Conservation (phyloP, 2,113 vertebrate species). For the Scomber japonicus region DNA sequence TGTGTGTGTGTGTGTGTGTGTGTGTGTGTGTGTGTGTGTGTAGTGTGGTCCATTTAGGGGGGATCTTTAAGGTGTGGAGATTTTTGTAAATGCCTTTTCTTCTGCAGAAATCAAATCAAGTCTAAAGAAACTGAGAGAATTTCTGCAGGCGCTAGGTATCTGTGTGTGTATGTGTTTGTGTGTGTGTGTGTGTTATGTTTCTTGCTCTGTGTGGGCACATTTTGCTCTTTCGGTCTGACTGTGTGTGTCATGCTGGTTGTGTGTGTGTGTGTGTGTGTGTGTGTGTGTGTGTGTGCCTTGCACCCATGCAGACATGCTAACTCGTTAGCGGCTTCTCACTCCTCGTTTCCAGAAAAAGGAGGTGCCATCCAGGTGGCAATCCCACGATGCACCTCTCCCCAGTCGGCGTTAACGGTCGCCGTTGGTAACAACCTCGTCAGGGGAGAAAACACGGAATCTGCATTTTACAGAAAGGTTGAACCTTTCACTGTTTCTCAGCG, state of each 20-base stretch:
- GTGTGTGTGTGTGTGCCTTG: slow-evolving; percentile 43
- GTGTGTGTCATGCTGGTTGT: slow-evolving; percentile 25
- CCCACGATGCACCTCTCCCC: slow-evolving; percentile 73
- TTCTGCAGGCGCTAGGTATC: slow-evolving; percentile 1
- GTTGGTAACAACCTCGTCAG: slow-evolving; percentile 56
- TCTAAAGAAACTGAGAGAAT: slow-evolving; percentile 55
- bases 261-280: slow-evolving; percentile 14
- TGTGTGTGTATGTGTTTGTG: slow-evolving; percentile 11
- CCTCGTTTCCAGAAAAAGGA: slow-evolving; percentile 71
- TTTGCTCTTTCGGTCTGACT: background rate
- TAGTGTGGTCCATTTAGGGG: slow-evolving; percentile 1
- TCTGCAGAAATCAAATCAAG: slow-evolving; percentile 43
- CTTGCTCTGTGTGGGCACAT: slow-evolving; percentile 13
- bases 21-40: background rate
- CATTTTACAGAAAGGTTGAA: background rate
- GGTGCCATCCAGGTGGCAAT: slow-evolving; percentile 77
- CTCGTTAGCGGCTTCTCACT: slow-evolving; percentile 82
- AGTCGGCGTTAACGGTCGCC: slow-evolving; percentile 54
- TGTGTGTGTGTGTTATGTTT: slow-evolving; percentile 26
- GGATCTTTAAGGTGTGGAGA: slow-evolving; percentile 14
- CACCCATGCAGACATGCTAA: slow-evolving; percentile 77
- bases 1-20: background rate
- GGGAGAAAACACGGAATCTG: slow-evolving; percentile 31
- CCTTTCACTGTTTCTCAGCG: background rate
- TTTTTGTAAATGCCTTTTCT: slow-evolving; percentile 23